Base-by-base conservation (phyloP, 92 coral and sea anemone genomes). In the Blastomussa wellsi region DNA sequence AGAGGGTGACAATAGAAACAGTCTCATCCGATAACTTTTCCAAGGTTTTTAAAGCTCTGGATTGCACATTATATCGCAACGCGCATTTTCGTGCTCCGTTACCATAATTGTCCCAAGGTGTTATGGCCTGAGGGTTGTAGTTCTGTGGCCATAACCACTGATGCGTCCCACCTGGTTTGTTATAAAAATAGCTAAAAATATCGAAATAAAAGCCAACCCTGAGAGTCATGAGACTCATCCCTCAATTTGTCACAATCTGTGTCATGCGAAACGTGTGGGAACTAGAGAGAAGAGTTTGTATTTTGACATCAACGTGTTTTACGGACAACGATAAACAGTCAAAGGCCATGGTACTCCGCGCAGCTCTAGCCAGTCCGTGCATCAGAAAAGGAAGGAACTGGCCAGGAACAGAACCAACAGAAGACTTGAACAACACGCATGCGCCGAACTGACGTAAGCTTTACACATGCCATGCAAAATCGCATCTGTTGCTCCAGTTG, bases 401-500 rank as follows among this genome's bases (percentile, higher is more conserved):
- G 53, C n/a, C 16, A 49, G 2, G 38, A 82, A 36, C 19, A 82
- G 29, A 72, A 71, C 12, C 70, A 82, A 14, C 38, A 71, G 60
- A n/a, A 55, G 17, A 36, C 78, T 71, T 19, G 86, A 53, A 52
- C 66, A 42, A 51, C 79, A 71, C 14, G 33, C 86, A 71, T 36
- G 69, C 55, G 86, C 86, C 6, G 78, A 82, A 53, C 71, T 57
- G 26, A 82, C 86, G 53, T 82, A 82, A 72, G 86, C 78, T 24
- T 82, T 71, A 17, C 86, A 82, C 53, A 82, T 17, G 57, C 19
- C 79, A 52, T 52, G 55, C 28, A 16, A 14, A 26, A 86, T 94
- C 38, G 74, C 72, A 80, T 89, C 89, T 12, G 12, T 20, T 53
- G 84, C 94, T 24, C 85, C 95, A 48, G 60, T 55, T 2, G 98